Percentiles rank a stretch among this genome's conserved stretches.
Evolutionary conservation across 2,797 vertebrate species (phyloP).

Genomic region (Mastacembelus armatus): DNA sequence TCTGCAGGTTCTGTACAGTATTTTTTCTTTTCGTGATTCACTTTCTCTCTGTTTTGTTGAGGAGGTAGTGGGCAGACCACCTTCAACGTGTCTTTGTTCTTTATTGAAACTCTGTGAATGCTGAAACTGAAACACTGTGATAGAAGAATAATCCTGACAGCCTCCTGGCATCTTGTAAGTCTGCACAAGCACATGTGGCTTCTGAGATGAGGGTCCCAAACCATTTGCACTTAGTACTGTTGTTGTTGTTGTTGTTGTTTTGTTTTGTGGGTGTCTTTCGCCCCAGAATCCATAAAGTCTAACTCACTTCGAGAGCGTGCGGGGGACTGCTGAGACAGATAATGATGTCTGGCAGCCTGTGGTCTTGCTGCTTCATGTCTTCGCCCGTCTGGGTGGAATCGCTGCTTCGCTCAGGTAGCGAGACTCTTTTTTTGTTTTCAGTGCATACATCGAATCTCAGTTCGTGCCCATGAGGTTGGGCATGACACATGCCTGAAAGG

Average conservation of each 20-base stretch:
- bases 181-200: slow-evolving; percentile 28
- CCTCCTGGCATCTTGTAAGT: slow-evolving; percentile 31
- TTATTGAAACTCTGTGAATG: slow-evolving; percentile 23
- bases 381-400: slow-evolving; percentile 34
- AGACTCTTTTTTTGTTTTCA: slow-evolving; percentile 36
- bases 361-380: slow-evolving; percentile 50
- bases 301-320: slow-evolving; percentile 44
- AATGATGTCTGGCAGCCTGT: slow-evolving; percentile 73
- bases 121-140: slow-evolving; percentile 18
- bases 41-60: slow-evolving; percentile 24
- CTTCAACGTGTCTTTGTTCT: slow-evolving; percentile 38
- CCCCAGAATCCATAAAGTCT: slow-evolving; percentile 46
- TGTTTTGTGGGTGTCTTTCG: slow-evolving; percentile 41
- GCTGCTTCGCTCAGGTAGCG: slow-evolving; percentile 17
- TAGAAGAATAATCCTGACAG: slow-evolving; percentile 36
- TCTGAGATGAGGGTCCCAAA: slow-evolving; percentile 35
- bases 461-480: neutral
- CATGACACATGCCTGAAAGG: too few relatives aligned
- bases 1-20: slow-evolving; percentile 19
- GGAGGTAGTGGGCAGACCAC: slow-evolving; percentile 43
- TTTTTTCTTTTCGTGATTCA: slow-evolving; percentile 29
- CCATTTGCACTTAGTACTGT: slow-evolving; percentile 50
- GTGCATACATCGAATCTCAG: neutral
- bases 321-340: slow-evolving; percentile 68
- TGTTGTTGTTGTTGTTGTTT: slow-evolving; percentile 52